Conservation (phyloP, 30 jellyfish, hydroid and myxozoan genomes). For the Nemopilema nomurai region DNA sequence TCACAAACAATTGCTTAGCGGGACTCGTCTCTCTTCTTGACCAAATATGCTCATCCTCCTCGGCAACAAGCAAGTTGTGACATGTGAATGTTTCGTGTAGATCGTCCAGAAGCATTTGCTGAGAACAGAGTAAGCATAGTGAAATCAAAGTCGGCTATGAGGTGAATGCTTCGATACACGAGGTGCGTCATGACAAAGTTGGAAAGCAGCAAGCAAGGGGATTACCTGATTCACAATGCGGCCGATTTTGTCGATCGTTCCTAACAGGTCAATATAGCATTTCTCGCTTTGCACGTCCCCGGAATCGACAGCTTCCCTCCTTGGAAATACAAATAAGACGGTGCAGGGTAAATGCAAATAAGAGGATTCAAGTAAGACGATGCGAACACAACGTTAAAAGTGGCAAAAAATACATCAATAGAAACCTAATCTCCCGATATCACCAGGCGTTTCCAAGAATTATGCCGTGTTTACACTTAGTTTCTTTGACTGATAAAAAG, state of each 20-base stretch:
- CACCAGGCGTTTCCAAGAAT: no score
- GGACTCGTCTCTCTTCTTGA: conserved; percentile 62
- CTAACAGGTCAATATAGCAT: conserved; percentile 67
- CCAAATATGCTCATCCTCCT: conserved; percentile 93
- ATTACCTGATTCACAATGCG: conserved; percentile 92
- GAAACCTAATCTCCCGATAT: no score
- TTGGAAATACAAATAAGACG: not conserved
- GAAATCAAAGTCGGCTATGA: not conserved
- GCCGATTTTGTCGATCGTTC: conserved; percentile 78
- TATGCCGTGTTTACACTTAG: no score
- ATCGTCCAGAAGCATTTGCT: conserved; percentile 90
- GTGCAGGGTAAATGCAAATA: not conserved
- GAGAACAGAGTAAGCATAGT: not conserved
- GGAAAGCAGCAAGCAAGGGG: no score
- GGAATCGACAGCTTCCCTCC: conserved; percentile 62
- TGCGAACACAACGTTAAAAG: not conserved
- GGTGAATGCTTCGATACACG: no score
- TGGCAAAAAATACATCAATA: no score
- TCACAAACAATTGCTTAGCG: conserved; percentile 66
- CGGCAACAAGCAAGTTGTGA: conserved; percentile 89
- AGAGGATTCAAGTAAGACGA: no score
- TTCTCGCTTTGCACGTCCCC: conserved; percentile 59
- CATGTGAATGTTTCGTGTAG: conserved; percentile 78
- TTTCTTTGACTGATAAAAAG: no score
- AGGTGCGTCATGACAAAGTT: no score